A percentile compares a stretch with the other conserved stretches of the same genome.
Conservation (phyloP, 2,888 invertebrate species). For the Sarcophaga variegata region DNA sequence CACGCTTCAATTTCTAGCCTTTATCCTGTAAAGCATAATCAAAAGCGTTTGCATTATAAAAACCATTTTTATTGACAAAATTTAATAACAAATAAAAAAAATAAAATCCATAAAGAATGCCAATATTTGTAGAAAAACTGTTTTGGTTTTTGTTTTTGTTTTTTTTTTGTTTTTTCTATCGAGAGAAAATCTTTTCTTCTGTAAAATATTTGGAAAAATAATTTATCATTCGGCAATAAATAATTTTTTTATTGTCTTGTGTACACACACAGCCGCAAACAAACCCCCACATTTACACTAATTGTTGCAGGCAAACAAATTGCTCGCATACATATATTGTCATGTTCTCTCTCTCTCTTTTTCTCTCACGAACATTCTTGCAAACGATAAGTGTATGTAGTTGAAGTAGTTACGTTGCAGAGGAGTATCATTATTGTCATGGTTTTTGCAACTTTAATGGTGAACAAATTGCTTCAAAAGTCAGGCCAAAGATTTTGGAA, state of each 20-base stretch:
- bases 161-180: neutral
- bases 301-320: constrained; percentile 17
- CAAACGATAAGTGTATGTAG: neutral
- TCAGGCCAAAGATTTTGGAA: constrained; percentile 15
- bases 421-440: neutral
- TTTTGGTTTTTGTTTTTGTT: neutral
- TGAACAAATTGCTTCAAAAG: constrained; percentile 45
- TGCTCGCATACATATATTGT: neutral
- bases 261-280: neutral
- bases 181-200: neutral
- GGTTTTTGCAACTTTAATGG: constrained; percentile 34
- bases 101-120: constrained; percentile 68
- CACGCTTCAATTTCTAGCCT: no score
- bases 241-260: constrained; percentile 1
- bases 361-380: neutral
- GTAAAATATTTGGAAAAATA: constrained; percentile 42
- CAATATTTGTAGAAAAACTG: constrained; percentile 61
- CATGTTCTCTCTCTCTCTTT: neutral
- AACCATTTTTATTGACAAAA: neutral
- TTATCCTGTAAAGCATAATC: no score
- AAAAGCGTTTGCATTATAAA: no score
- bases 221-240: constrained; percentile 65
- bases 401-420: neutral
- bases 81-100: constrained; percentile 37
- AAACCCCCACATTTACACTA: neutral